A percentile compares a stretch with the other conserved stretches of the same genome.
phyloP scores from a whole-genome alignment of 2,113 vertebrate genomes.

The Phalacrocorax pelagicus region DNA sequence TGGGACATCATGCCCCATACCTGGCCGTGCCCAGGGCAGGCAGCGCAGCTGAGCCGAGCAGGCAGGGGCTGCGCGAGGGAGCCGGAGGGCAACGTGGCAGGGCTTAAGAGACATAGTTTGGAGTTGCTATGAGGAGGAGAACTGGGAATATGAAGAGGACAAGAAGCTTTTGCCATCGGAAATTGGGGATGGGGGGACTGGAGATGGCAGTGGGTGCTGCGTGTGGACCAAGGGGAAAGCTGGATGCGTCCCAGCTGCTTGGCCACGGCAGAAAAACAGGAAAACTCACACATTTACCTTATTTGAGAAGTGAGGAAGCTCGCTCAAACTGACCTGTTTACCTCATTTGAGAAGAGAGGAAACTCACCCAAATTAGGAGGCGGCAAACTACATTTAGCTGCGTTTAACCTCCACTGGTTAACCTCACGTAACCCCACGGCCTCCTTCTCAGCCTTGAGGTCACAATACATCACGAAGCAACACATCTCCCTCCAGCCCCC shows the following conservation, averaged over 20 bases:
- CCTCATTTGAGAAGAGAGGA: constrained; percentile 6
- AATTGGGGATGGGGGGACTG: neutral
- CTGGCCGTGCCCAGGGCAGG: neutral
- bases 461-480: fast-evolving
- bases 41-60: fast-evolving
- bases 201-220: neutral
- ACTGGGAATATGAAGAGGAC: neutral
- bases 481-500: neutral
- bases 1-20: fast-evolving
- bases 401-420: neutral
- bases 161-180: neutral
- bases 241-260: neutral
- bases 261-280: neutral
- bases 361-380: constrained; percentile 8
- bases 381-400: neutral
- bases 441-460: neutral
- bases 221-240: neutral
- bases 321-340: neutral
- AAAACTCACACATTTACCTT: neutral
- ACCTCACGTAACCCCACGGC: neutral
- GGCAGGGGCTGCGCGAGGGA: neutral
- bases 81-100: neutral
- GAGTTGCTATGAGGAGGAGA: neutral
- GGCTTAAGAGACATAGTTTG: neutral
- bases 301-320: neutral